These are phyloP conservation scores for Tenthredo scrophulariae DNA, from an alignment of 2,888 invertebrate genomes.

Conservation along the genomic window DNA sequence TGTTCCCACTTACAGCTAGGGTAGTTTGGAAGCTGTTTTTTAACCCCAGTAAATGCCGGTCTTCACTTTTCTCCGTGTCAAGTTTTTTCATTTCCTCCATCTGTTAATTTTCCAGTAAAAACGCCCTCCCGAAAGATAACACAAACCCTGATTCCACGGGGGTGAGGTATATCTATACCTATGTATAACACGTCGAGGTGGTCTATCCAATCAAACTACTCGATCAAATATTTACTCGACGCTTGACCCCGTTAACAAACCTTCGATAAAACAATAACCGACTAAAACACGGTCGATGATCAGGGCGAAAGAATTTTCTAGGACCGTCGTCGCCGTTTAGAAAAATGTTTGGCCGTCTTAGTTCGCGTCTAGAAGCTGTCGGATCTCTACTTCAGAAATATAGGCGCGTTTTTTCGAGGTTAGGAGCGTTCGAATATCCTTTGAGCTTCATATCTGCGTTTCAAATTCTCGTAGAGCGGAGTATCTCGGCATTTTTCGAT, in stretches of 20 bases:
- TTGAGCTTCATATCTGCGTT: neutral
- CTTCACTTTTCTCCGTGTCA: neutral
- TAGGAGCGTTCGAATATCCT: neutral
- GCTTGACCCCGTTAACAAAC: constrained; percentile 69
- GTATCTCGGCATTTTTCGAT: neutral
- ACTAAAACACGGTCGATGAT: neutral
- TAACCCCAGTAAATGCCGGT: neutral
- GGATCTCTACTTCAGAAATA: neutral
- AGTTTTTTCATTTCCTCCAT: neutral
- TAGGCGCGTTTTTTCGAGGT: neutral
- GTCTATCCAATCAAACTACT: constrained; percentile 45
- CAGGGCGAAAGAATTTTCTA: neutral
- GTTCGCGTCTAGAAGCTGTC: neutral
- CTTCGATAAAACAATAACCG: constrained; percentile 39
- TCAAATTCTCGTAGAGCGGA: neutral
- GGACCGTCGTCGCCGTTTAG: neutral
- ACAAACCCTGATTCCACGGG: neutral
- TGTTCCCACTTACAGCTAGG: neutral
- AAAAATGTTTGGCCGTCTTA: neutral
- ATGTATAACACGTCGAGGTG: neutral
- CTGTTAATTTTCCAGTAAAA: neutral
- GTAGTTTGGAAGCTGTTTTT: neutral
- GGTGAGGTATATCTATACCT: neutral
- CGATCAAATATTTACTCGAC: constrained; percentile 71
- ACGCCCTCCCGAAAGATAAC: neutral